phyloP scores from a whole-genome alignment of 1,140 invertebrate genomes.

The Zelostemma sp. region DNA sequence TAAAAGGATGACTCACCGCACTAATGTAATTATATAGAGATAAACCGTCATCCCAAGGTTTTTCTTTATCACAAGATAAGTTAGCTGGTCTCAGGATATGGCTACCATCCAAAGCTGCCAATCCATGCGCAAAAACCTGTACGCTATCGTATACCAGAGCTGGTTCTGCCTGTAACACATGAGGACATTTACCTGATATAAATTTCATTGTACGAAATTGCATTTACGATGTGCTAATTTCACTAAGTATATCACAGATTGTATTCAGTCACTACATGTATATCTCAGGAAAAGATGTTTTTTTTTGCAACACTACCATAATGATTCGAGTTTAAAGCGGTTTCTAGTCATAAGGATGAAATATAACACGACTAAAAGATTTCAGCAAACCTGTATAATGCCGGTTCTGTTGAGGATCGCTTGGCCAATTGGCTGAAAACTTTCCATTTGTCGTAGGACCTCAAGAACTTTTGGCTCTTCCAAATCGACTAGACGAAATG shows the following conservation, averaged over 20 bases:
- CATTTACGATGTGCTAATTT: background rate
- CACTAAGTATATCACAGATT: too few species aligned
- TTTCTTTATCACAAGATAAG: constrained; percentile 86
- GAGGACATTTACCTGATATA: constrained; percentile 17
- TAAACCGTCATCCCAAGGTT: constrained; percentile 88
- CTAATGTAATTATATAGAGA: constrained; percentile 93
- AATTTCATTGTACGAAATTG: background rate
- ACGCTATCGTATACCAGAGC: constrained; percentile 94
- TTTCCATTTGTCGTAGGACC: constrained; percentile 87
- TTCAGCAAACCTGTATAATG: constrained; percentile 77
- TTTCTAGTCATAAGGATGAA: background rate
- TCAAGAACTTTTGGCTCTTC: constrained; percentile 82
- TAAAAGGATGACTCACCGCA: constrained; percentile 74
- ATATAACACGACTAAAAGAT: constrained; percentile 10
- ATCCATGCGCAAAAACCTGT: constrained; percentile 85
- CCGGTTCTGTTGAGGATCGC: constrained; percentile 82
- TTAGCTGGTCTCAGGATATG: constrained; percentile 79
- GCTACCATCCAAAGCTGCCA: constrained; percentile 80
- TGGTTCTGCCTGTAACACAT: constrained; percentile 84
- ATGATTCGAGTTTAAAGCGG: background rate
- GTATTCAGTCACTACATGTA: too few species aligned
- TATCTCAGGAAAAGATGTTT: background rate
- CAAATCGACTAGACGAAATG: constrained; percentile 88
- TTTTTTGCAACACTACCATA: background rate
- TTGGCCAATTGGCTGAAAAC: constrained; percentile 86